phyloP scores from a whole-genome alignment of 2,113 vertebrate species.

The Podarcis muralis region DNA sequence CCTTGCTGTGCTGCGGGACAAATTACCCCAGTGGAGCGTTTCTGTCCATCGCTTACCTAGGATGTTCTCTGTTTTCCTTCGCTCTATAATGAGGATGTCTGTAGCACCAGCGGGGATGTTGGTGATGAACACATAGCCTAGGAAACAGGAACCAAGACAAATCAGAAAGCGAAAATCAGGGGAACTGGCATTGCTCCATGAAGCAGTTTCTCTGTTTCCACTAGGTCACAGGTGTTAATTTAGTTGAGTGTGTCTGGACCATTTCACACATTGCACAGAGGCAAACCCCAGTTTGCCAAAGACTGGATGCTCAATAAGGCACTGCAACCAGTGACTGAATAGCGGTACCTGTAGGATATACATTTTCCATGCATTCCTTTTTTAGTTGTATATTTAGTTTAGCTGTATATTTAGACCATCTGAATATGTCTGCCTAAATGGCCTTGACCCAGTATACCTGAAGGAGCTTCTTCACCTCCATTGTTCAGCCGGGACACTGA shows the following conservation, averaged over 20 bases:
- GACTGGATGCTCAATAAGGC: neutral
- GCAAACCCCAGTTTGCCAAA: neutral
- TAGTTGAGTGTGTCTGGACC: neutral
- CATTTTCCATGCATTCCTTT: neutral
- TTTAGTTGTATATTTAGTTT: neutral
- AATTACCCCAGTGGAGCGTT: neutral
- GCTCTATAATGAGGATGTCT: conserved; percentile 90
- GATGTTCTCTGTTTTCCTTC: conserved; percentile 89
- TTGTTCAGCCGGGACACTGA: too few species aligned
- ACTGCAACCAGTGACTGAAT: neutral
- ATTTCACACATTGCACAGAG: neutral
- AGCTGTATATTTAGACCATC: neutral
- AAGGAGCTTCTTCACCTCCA: too few species aligned
- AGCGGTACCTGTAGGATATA: neutral
- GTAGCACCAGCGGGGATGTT: conserved; percentile 86
- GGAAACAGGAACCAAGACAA: conserved; percentile 1
- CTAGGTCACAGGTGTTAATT: neutral
- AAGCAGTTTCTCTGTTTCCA: neutral
- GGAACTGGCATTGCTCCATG: neutral
- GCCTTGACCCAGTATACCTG: too few species aligned
- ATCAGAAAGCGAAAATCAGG: neutral
- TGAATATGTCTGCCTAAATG: too few species aligned
- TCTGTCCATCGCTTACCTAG: conserved; percentile 74
- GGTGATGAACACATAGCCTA: conserved; percentile 88
- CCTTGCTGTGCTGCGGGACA: neutral